Conservation (phyloP, 2,113 vertebrate species). For the Python bivittatus region DNA sequence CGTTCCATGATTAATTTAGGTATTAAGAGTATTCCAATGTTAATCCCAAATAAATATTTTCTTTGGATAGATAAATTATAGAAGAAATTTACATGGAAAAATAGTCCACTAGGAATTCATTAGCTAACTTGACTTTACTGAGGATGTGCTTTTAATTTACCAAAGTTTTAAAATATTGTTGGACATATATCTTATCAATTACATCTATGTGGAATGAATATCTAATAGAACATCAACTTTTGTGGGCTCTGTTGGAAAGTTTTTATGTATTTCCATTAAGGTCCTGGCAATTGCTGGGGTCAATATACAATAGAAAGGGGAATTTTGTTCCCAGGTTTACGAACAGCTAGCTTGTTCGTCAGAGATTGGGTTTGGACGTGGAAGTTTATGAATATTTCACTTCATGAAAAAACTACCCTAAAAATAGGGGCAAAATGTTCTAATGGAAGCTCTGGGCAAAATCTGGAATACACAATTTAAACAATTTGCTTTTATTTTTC, state of each 20-base stretch:
- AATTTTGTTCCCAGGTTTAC: background rate
- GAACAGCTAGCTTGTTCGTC: background rate
- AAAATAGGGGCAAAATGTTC: background rate
- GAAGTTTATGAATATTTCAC: background rate
- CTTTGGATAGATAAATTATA: background rate
- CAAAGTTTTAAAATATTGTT: background rate
- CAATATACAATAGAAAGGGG: background rate
- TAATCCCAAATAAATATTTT: background rate
- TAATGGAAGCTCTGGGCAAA: background rate
- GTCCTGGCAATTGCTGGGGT: background rate
- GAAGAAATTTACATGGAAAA: background rate
- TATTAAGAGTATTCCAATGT: background rate
- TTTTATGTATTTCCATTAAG: background rate
- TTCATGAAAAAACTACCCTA: background rate
- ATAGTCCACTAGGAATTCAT: background rate
- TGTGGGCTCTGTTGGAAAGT: background rate
- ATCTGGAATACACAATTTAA: background rate
- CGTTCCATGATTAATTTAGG: background rate
- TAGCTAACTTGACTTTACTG: background rate
- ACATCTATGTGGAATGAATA: background rate
- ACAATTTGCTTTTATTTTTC: background rate
- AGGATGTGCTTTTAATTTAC: background rate
- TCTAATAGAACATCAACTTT: background rate
- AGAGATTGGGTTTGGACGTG: background rate
- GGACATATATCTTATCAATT: background rate